These are phyloP conservation scores for Gambusia holbrooki DNA, from an alignment of 2,113 vertebrate species.

Conservation along the genomic window DNA sequence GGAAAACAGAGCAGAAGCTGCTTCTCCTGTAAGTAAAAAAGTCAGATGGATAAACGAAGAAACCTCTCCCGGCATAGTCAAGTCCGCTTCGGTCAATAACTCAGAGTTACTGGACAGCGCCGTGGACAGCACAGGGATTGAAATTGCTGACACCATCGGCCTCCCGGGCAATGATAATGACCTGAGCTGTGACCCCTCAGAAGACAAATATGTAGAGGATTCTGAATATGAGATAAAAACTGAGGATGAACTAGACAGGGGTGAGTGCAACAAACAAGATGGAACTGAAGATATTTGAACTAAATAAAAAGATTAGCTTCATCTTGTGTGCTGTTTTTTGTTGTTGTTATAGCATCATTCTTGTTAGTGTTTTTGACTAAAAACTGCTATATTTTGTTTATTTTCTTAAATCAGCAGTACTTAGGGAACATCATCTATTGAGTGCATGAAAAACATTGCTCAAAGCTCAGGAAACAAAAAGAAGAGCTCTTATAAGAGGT, in stretches of 20 bases:
- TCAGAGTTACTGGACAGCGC: conserved; percentile 37
- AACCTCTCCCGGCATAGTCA: not conserved
- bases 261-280: conserved; percentile 78
- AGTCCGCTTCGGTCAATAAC: conserved; percentile 19
- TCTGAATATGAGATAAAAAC: conserved; percentile 28
- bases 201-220: conserved; percentile 20
- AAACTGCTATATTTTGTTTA: not conserved
- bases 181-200: conserved; percentile 23
- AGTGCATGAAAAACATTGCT: not conserved
- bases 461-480: not conserved
- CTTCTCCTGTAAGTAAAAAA: not conserved
- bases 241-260: conserved; percentile 67
- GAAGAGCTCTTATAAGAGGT: not conserved
- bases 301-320: conserved; percentile 21
- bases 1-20: conserved; percentile 23
- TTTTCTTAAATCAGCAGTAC: not conserved
- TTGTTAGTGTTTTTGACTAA: not conserved
- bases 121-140: conserved; percentile 39
- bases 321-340: not conserved
- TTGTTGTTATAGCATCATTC: not conserved
- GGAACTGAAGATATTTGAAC: conserved; percentile 10
- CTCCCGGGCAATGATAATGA: conserved; percentile 36
- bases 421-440: not conserved
- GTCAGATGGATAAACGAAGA: conserved; percentile 30
- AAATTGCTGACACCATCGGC: conserved; percentile 54